Conservation (phyloP, 2,113 vertebrate species). For the Pelecanus crispus region DNA sequence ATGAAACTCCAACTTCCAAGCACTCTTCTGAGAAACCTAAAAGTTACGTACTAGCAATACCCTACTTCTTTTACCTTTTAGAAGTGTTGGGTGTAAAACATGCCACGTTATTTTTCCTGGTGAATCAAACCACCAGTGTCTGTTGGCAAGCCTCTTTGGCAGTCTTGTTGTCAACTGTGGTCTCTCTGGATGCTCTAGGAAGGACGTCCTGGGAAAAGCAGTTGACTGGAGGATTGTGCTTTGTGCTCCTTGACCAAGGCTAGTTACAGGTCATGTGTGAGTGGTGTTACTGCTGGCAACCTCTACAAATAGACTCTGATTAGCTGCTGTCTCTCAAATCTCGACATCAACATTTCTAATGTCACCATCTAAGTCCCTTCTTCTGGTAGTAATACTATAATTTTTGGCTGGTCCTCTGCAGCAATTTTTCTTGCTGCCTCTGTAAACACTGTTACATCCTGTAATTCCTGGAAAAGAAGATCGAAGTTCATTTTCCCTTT, state of each 20-base stretch:
- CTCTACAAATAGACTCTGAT: constrained; percentile 6
- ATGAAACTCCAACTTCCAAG: constrained; percentile 44
- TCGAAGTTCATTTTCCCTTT: not conserved
- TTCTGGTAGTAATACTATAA: not conserved
- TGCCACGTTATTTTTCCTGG: not conserved
- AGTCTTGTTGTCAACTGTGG: constrained; percentile 28
- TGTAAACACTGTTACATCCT: constrained; percentile 30
- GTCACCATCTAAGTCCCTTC: constrained; percentile 1
- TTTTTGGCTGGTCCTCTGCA: constrained; percentile 9
- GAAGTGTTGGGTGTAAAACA: not conserved
- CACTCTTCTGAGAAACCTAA: constrained; percentile 43
- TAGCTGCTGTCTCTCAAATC: not conserved
- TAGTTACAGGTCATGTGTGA: not conserved
- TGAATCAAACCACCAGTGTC: not conserved
- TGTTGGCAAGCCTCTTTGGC: constrained; percentile 40
- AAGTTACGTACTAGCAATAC: constrained; percentile 23
- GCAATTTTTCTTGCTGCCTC: not conserved
- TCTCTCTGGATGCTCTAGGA: constrained; percentile 25
- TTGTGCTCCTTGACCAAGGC: not conserved
- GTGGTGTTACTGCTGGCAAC: not conserved
- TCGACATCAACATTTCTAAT: not conserved
- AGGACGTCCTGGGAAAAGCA: constrained; percentile 12
- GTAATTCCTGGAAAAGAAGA: not conserved
- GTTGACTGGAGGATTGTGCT: not conserved
- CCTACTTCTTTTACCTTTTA: not conserved